Evolutionary conservation across 2,888 invertebrate species (phyloP).

Genomic region (Gasteruption jaculator): DNA sequence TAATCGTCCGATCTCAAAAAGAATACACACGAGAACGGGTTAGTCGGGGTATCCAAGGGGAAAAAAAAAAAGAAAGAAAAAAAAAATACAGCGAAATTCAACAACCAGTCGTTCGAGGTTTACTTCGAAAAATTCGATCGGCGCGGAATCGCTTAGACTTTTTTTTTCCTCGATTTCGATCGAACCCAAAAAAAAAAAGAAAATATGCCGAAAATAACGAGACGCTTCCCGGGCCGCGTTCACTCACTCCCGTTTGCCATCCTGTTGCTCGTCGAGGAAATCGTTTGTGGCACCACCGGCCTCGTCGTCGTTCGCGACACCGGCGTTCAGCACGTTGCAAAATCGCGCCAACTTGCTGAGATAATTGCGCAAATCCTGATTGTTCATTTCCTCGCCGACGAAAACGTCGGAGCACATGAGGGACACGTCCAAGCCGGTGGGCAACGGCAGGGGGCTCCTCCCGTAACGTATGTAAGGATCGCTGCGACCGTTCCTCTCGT

Average conservation of each 20-base stretch:
- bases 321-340: constrained; percentile 27
- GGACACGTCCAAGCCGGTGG: constrained; percentile 26
- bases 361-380: constrained; percentile 22
- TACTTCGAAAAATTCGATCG: too few relatives aligned
- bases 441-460: constrained; percentile 22
- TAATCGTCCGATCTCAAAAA: too few relatives aligned
- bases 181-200: too few relatives aligned
- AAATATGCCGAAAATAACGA: too few relatives aligned
- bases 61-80: too few relatives aligned
- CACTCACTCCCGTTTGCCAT: constrained; percentile 25
- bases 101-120: too few relatives aligned
- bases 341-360: constrained; percentile 27
- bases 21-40: too few relatives aligned
- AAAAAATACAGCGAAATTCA: too few relatives aligned
- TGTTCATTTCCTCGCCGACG: constrained; percentile 20
- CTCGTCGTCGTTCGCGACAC: constrained; percentile 20
- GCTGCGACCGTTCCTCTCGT: constrained; percentile 27
- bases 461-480: constrained; percentile 29
- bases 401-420: constrained; percentile 28
- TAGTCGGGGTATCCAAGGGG: too few relatives aligned
- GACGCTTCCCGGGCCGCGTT: constrained; percentile 14
- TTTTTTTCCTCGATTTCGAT: too few relatives aligned
- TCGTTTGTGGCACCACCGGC: constrained; percentile 24
- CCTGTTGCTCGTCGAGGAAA: constrained; percentile 21
- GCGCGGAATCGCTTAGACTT: too few relatives aligned